Conservation (phyloP, 2,888 invertebrate genomes). For the Tipula unca region DNA sequence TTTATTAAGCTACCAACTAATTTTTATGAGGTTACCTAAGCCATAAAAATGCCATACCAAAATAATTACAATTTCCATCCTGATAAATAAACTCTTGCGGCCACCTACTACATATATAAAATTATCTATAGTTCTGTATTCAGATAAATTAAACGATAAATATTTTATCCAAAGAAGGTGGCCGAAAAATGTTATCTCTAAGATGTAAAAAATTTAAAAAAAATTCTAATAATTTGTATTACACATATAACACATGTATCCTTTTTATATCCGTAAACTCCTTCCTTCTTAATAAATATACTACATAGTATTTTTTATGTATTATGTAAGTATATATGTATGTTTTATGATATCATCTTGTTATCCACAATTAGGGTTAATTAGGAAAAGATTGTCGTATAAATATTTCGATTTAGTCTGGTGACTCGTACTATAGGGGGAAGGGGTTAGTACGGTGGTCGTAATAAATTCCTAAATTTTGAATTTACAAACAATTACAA, state of each 20-base stretch:
- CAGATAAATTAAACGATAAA: not conserved
- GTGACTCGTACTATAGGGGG: not conserved
- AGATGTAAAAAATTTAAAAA: not conserved
- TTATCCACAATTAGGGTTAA: slow-evolving; percentile 14
- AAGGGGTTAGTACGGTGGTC: not conserved
- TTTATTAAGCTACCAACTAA: too few relatives aligned
- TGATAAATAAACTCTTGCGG: too few relatives aligned
- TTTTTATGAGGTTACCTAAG: too few relatives aligned
- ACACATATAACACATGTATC: not conserved
- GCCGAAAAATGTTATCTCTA: not conserved
- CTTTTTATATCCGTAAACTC: not conserved
- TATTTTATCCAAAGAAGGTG: slow-evolving; percentile 8
- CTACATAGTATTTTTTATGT: not conserved
- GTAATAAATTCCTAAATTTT: not conserved
- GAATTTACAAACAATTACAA: not conserved
- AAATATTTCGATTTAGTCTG: not conserved
- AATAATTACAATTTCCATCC: too few relatives aligned
- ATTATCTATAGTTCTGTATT: not conserved
- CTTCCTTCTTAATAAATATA: not conserved
- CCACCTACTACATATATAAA: not conserved
- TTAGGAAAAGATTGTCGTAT: not conserved
- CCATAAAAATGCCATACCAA: too few relatives aligned
- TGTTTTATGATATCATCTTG: slow-evolving; percentile 4
- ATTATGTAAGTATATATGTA: not conserved
- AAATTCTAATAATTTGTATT: not conserved